Conservation (phyloP, 92 coral and sea anemone species). For the Porites rus region DNA sequence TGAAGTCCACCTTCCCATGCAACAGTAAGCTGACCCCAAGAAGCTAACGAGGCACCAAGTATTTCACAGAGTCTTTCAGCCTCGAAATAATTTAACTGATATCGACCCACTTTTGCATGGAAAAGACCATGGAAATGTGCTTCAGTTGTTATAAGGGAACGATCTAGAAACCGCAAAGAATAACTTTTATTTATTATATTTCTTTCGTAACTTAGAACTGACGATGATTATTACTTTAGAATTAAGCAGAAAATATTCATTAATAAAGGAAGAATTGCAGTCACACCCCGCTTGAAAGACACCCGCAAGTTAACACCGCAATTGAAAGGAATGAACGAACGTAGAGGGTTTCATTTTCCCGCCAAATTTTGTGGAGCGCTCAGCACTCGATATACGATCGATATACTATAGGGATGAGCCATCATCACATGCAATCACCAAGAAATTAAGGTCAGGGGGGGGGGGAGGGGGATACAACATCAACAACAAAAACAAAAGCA, state of each 20-base stretch:
- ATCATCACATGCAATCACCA: too few species aligned
- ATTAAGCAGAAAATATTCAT: background rate
- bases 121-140: background rate
- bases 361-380: too few species aligned
- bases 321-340: too few species aligned
- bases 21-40: background rate
- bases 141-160: background rate
- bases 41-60: slow-evolving; percentile 12
- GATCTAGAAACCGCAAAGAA: background rate
- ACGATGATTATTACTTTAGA: background rate
- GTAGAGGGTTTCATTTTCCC: too few species aligned
- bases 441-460: too few species aligned
- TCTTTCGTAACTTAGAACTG: background rate
- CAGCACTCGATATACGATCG: too few species aligned
- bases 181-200: too few species aligned
- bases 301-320: too few species aligned
- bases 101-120: background rate
- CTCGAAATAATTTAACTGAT: slow-evolving; percentile 1
- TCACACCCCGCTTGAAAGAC: too few species aligned
- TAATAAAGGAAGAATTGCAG: background rate
- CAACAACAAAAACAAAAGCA: too few species aligned
- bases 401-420: too few species aligned
- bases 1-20: slow-evolving; percentile 4
- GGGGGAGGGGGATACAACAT: too few species aligned
- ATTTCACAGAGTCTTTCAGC: slow-evolving; percentile 12